Percentiles rank a stretch among this genome's conserved stretches.
phyloP scores from a whole-genome alignment of 2,888 invertebrate species.

The Nineta flava region DNA sequence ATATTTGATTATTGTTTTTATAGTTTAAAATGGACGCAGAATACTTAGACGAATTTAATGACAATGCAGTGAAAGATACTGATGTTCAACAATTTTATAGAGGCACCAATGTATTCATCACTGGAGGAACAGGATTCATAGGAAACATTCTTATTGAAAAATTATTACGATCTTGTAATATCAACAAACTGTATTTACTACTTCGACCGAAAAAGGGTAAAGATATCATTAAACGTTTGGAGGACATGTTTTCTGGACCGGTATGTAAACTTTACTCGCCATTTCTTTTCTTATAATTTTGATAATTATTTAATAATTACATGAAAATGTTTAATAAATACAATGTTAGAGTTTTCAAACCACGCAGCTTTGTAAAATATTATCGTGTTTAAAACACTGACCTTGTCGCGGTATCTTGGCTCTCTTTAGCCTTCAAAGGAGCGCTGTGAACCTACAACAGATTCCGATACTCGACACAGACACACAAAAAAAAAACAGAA shows the following conservation, averaged over 20 bases:
- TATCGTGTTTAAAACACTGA: no score
- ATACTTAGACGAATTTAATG: not conserved
- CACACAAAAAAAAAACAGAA: no score
- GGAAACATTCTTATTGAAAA: conserved; percentile 24
- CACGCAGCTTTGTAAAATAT: no score
- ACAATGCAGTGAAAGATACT: conserved; percentile 11
- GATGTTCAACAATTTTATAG: conserved; percentile 19
- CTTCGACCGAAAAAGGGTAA: conserved; percentile 22
- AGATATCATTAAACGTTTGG: conserved; percentile 17
- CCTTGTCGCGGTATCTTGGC: no score
- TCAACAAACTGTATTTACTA: conserved; percentile 21
- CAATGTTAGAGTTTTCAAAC: no score
- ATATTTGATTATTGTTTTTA: not conserved
- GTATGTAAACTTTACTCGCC: not conserved
- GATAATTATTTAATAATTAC: no score
- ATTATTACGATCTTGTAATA: conserved; percentile 19
- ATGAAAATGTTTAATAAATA: no score
- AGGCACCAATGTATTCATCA: conserved; percentile 21
- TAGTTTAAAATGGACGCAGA: not conserved
- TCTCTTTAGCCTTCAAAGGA: no score
- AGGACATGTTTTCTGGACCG: not conserved
- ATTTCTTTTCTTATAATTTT: not conserved
- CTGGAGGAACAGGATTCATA: conserved; percentile 25
- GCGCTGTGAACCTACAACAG: no score
- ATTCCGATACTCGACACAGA: no score